These are phyloP conservation scores for Hydrocynus forskahlii DNA, from an alignment of 2,797 vertebrate species.

Conservation along the genomic window DNA sequence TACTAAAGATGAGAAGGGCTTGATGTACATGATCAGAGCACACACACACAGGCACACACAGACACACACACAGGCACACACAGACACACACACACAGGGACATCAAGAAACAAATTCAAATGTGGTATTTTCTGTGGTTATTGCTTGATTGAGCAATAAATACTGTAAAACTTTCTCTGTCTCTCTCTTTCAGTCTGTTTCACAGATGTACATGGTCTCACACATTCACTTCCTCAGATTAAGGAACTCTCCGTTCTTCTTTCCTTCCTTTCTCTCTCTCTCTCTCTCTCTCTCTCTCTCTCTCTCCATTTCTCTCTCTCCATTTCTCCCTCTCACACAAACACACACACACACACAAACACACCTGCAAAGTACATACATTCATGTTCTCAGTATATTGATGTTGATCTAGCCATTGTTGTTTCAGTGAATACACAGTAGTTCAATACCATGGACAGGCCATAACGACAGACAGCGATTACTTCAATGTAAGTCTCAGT, in stretches of 20 bases:
- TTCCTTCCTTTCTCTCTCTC: neutral
- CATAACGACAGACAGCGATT: constrained; percentile 3
- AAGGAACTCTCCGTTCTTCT: too few relatives aligned
- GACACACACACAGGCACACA: too few relatives aligned
- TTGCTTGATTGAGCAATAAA: neutral
- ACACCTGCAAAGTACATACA: neutral
- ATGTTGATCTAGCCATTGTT: neutral
- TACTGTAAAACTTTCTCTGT: neutral
- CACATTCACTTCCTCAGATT: neutral
- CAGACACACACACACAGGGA: neutral
- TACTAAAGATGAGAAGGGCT: constrained; percentile 26
- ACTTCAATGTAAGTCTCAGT: constrained; percentile 5
- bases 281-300: neutral
- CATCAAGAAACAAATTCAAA: neutral
- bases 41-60: neutral
- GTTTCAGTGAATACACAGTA: neutral
- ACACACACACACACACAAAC: neutral
- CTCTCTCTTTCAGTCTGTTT: neutral
- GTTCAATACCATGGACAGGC: neutral
- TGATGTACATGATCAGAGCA: constrained; percentile 35
- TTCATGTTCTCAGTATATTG: neutral
- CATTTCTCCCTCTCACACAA: neutral
- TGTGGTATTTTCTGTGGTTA: neutral
- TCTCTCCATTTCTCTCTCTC: too few relatives aligned
- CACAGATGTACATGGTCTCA: neutral